Percentiles rank a stretch among this genome's conserved stretches.
These are phyloP conservation scores for Oncorhynchus clarkii DNA, from an alignment of 2,113 vertebrate genomes.

Conservation along the genomic window DNA sequence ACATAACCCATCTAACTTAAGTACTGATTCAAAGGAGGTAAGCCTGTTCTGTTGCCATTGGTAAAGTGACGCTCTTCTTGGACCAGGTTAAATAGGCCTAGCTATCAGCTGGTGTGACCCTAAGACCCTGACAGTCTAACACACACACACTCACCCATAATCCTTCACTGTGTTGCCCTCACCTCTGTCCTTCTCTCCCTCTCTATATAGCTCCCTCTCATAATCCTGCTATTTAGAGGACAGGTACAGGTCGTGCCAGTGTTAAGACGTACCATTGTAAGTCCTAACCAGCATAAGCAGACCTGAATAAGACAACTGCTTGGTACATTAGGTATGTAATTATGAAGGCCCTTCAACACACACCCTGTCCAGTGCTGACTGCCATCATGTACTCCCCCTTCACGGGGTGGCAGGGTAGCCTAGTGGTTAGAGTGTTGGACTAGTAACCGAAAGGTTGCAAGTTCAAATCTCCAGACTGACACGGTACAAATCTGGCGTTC, in stretches of 20 bases:
- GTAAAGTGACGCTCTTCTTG: constrained; percentile 32
- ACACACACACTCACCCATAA: background rate
- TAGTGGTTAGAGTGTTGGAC: too few species aligned
- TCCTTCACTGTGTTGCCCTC: background rate
- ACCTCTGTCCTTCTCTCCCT: background rate
- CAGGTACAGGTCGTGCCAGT: constrained; percentile 4
- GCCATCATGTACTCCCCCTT: too few species aligned
- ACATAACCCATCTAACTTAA: background rate
- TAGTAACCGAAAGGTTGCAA: too few species aligned
- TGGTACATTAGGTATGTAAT: too few species aligned
- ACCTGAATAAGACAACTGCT: constrained; percentile 36
- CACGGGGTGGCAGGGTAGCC: too few species aligned
- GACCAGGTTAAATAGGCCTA: constrained; percentile 31
- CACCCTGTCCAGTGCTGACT: too few species aligned
- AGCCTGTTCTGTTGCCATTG: constrained; percentile 37
- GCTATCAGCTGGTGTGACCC: constrained; percentile 31
- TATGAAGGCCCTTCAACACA: too few species aligned
- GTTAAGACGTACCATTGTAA: constrained; percentile 25
- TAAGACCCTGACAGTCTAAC: background rate
- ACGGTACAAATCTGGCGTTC: too few species aligned
- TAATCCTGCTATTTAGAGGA: constrained; percentile 67
- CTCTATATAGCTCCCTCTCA: background rate
- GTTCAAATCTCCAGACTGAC: too few species aligned
- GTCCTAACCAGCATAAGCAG: constrained; percentile 28
- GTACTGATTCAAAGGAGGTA: background rate